Evolutionary conservation across 1,140 invertebrate species (phyloP).

Genomic region (Procambarus virginalis): DNA sequence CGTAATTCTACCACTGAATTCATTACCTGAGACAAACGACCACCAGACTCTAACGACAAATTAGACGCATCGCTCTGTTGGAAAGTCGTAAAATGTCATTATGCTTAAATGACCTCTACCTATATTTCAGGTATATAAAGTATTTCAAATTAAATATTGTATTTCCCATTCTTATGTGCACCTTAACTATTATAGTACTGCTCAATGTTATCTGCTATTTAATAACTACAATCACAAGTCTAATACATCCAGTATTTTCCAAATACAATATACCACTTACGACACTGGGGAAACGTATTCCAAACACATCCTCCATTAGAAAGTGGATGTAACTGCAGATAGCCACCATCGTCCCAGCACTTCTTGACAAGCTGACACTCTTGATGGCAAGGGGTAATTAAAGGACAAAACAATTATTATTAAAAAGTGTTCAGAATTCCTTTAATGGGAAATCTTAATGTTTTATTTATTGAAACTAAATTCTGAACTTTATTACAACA

Average conservation of each 20-base stretch:
- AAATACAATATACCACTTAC: conserved; percentile 4
- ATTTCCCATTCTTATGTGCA: not conserved
- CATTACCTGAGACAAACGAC: conserved; percentile 33
- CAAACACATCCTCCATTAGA: conserved; percentile 60
- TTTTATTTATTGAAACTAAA: no score
- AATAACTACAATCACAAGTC: not conserved
- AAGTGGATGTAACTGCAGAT: conserved; percentile 58
- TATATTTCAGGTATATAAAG: not conserved
- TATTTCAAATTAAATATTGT: not conserved
- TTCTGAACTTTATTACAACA: no score
- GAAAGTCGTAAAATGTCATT: not conserved
- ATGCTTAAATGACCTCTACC: not conserved
- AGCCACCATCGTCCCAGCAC: conserved; percentile 49
- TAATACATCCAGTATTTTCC: not conserved
- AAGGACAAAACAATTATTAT: no score
- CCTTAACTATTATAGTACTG: no score
- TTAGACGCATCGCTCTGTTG: conserved; percentile 34
- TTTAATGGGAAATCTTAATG: no score
- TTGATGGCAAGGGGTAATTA: not conserved
- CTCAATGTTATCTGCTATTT: no score
- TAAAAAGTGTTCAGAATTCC: no score
- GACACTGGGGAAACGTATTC: conserved; percentile 50
- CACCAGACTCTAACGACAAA: conserved; percentile 40
- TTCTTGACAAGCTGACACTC: conserved; percentile 42
- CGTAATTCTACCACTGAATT: conserved; percentile 37